These are phyloP conservation scores for Papilio glaucus DNA, from an alignment of 1,140 invertebrate genomes.

Conservation along the genomic window DNA sequence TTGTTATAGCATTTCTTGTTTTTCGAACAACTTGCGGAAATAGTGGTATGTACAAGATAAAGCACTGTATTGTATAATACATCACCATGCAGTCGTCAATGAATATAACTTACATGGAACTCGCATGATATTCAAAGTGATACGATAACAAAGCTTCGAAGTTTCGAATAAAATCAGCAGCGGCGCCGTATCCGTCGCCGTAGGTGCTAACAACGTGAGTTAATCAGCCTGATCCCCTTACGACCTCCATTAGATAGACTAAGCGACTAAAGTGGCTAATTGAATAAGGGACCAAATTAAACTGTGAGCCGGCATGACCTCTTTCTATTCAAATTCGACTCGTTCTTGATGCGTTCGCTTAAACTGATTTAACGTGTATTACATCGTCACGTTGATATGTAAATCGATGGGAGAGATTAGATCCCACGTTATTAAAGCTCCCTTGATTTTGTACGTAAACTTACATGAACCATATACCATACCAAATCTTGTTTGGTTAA, in stretches of 20 bases:
- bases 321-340: slow-evolving; percentile 76
- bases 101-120: too few relatives aligned
- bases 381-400: slow-evolving; percentile 6
- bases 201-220: slow-evolving; percentile 66
- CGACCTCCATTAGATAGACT: slow-evolving; percentile 70
- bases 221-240: slow-evolving; percentile 73
- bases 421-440: slow-evolving; percentile 52
- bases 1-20: background rate
- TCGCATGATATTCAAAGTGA: slow-evolving; percentile 3
- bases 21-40: too few relatives aligned
- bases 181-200: slow-evolving; percentile 50
- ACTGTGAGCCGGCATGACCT: slow-evolving; percentile 67
- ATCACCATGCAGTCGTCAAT: too few relatives aligned
- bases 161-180: slow-evolving; percentile 44
- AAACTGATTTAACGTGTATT: slow-evolving; percentile 21
- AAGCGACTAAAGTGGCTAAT: slow-evolving; percentile 65
- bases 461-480: background rate
- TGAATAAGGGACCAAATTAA: slow-evolving; percentile 76
- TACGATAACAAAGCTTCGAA: slow-evolving; percentile 34
- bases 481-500: background rate
- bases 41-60: too few relatives aligned
- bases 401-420: slow-evolving; percentile 51
- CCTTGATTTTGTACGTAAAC: slow-evolving; percentile 15
- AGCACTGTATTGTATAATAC: too few relatives aligned
- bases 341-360: slow-evolving; percentile 49